Conservation (phyloP, 2,888 invertebrate species). For the Disparrhopalites patrizii region DNA sequence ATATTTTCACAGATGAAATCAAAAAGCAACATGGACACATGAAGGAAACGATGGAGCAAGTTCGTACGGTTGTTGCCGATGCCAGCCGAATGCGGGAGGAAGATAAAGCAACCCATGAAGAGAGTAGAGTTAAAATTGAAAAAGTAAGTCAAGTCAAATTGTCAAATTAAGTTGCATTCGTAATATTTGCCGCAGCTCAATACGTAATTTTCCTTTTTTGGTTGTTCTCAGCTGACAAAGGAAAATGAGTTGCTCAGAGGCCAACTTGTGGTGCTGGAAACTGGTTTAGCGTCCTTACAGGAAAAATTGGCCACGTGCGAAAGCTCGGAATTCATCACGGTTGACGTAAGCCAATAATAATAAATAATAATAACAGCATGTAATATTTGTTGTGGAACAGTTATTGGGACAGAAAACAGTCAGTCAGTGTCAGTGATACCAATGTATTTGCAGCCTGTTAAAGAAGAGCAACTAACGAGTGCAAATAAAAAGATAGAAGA, state of each 20-base stretch:
- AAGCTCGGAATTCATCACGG: neutral
- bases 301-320: neutral
- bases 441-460: too few species aligned
- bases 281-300: neutral
- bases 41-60: neutral
- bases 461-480: neutral
- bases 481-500: neutral
- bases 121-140: neutral
- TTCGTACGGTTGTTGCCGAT: neutral
- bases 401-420: too few species aligned
- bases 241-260: neutral
- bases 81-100: neutral
- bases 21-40: neutral
- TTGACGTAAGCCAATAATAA: too few species aligned
- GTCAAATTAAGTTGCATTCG: too few species aligned
- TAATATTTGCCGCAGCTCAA: too few species aligned
- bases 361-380: too few species aligned
- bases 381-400: too few species aligned
- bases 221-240: neutral
- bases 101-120: neutral
- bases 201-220: neutral
- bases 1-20: neutral
- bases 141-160: neutral
- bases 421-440: too few species aligned
- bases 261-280: neutral